Evolutionary conservation across 2,888 invertebrate genomes (phyloP).

Genomic region (Mesoligia furuncula): DNA sequence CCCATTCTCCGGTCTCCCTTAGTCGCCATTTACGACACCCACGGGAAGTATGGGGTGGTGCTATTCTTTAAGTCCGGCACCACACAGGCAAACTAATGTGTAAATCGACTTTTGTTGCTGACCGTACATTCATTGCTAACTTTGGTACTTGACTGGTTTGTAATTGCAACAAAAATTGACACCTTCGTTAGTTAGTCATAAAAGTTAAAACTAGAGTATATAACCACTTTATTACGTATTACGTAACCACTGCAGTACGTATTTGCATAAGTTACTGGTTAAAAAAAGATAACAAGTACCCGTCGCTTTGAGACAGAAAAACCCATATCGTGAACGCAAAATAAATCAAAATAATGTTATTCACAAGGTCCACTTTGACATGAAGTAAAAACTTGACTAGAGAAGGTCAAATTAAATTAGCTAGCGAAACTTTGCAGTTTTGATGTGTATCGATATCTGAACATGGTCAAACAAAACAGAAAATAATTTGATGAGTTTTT

Average conservation of each 20-base stretch:
- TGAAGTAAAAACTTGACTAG: not conserved
- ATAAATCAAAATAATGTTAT: conserved; percentile 40
- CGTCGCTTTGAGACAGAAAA: conserved; percentile 15
- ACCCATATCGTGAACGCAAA: not conserved
- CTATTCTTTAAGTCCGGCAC: no score
- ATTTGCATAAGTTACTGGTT: conserved; percentile 20
- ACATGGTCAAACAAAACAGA: no score
- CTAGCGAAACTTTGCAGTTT: not conserved
- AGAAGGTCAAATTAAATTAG: not conserved
- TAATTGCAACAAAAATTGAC: not conserved
- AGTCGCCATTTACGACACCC: no score
- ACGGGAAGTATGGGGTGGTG: no score
- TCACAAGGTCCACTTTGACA: conserved; percentile 17
- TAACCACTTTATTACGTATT: not conserved
- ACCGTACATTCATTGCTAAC: not conserved
- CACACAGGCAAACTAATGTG: no score
- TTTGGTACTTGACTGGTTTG: not conserved
- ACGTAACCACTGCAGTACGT: conserved; percentile 7
- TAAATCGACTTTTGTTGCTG: no score
- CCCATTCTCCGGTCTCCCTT: no score
- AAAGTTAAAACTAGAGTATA: conserved; percentile 15
- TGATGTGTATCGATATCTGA: not conserved
- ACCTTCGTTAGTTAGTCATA: not conserved
- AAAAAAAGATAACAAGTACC: conserved; percentile 27
- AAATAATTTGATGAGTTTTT: no score